Base-by-base conservation (phyloP, 2,797 vertebrate species). In the Mastacembelus armatus region DNA sequence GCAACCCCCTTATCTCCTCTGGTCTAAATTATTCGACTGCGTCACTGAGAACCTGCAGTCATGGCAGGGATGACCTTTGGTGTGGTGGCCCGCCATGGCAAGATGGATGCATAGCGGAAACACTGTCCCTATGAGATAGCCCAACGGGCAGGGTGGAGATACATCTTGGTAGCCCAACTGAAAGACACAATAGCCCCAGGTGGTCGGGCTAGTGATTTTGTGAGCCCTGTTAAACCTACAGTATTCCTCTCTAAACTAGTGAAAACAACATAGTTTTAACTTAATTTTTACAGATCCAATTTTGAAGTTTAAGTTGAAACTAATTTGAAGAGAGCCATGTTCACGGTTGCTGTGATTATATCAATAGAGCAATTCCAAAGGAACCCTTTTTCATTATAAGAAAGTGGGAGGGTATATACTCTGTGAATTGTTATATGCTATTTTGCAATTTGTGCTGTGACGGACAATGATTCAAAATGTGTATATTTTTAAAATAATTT, bases 271-370 rank as follows among this genome's bases (percentile, higher is more conserved):
- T 12, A 14, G 12, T 43, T 27, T 14, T 22, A 14, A 29, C 14
- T 11, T 30, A 24, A 16, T 29, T 48, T 43, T 27, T 9, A 30
- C 8, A 44, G 21, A 50, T 64, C 2, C 4, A 71, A 30, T 54
- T 22, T 47, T 19, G 7, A 33, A 21, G 24, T 51, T 59, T 38
- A 30, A 30, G 32, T 45, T 60, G 2, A 69, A 68, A 62, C 32
- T 38, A 22, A 45, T 69, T 42, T 74, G 72, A 76, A 57, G 59
- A 80, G 35, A 80, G 63, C 71, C 65, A 57, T 60, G 71, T 55
- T 71, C 50, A 57, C 51, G 78, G 26, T 71, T 57, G 16, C 35
- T 67, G 4, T 59, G 18, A 27, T 12, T 24, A 3, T 49, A 38
- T 62, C 33, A 68, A 18, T 29, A 73, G 44, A 50, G 61, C 19